Base-by-base conservation (phyloP, 2,797 vertebrate species). In the Gorsachius magnificus region DNA sequence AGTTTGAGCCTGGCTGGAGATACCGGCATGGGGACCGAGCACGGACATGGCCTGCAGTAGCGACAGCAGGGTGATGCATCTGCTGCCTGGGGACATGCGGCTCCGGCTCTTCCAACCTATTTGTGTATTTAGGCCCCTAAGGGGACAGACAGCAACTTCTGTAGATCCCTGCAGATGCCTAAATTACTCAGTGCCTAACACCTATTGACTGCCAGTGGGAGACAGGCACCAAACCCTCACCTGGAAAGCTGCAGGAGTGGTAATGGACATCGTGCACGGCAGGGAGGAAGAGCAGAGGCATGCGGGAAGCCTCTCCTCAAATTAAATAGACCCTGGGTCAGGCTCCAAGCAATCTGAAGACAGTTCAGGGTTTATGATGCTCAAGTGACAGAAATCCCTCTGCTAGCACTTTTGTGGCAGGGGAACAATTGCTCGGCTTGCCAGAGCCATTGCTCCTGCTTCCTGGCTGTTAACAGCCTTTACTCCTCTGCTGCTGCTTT, bases 351-450 rank as follows among this genome's bases (percentile, higher is more conserved):
- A 60, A 41, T 65, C 71, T 87, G 84, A 74, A 66, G 48, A 20
- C 16, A 1, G 11, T 11, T 83, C 43, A 35, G 77, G 29, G 53
- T 64, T 95, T 66, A 45, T 2, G 22, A 61, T 64, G 75, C 78
- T 33, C 94, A 80, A 84, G 38, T 38, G 87, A 75, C 92, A 96
- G 89, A 94, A 89, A 91, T 93, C 93, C 93, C 83, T 89, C 83
- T n/a, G 68, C 71, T 77, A 82, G 81, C 71, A 56, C 81, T 93
- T 71, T 17, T 0, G 17, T 81, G 78, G 89, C 89, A 91, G 75
- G 33, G 68, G 89, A 90, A n/a, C 65, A 71, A 87, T 75, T 60
- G 13, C 78, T 91, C 5, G 13, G 53, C 48, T 70, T 77, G 96
- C 94, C 92, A 93, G 85, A 94, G 93, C 86, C 88, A 41, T n/a